Conservation (phyloP, 1,140 invertebrate species). For the Linepithema humile region DNA sequence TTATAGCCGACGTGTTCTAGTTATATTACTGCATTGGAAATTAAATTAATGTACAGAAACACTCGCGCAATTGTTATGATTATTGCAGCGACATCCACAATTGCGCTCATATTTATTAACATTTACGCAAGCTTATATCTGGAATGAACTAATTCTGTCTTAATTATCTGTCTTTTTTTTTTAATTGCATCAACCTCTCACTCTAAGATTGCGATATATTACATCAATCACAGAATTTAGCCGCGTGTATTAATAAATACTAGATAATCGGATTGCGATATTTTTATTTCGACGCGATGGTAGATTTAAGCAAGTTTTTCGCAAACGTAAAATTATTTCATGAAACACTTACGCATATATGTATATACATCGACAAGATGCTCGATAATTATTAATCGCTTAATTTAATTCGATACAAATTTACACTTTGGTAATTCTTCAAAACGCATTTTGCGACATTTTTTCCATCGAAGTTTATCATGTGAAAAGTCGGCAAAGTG, state of each 20-base stretch:
- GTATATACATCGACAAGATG: no score
- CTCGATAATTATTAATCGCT: no score
- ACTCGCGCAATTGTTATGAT: background rate
- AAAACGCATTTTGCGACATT: no score
- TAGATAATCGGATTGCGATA: constrained; percentile 21
- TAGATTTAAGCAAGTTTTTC: background rate
- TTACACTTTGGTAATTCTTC: no score
- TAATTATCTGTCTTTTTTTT: background rate
- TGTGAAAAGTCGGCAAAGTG: no score
- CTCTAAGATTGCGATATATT: background rate
- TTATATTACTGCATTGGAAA: background rate
- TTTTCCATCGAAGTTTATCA: no score
- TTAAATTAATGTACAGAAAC: constrained; percentile 12
- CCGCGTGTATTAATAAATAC: background rate
- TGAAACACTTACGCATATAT: background rate
- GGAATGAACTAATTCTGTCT: background rate
- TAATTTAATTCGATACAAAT: no score
- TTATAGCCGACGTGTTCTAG: background rate
- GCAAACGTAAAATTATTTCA: background rate
- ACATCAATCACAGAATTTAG: background rate
- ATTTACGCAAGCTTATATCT: background rate
- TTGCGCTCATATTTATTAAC: background rate
- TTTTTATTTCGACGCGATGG: background rate
- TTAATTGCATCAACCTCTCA: background rate
- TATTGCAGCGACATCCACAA: background rate